A percentile compares a stretch with the other conserved stretches of the same genome.
These are phyloP conservation scores for Cryptoprocta ferox DNA, from an alignment of 2,797 vertebrate genomes.

Conservation along the genomic window DNA sequence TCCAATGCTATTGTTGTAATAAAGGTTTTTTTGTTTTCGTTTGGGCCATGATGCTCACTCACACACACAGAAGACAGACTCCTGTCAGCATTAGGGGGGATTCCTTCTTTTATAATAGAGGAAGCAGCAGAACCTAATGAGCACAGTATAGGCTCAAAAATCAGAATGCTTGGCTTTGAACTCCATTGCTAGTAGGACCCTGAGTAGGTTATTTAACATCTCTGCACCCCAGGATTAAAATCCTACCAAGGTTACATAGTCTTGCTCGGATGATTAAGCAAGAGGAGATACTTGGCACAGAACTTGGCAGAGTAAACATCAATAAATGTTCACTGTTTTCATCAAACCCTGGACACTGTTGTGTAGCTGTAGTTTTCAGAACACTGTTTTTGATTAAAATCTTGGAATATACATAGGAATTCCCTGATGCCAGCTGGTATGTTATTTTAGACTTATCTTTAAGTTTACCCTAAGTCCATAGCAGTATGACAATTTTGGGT, in stretches of 20 bases:
- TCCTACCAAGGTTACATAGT: background rate
- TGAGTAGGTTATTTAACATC: slow-evolving; percentile 36
- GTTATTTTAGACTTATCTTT: slow-evolving; percentile 31
- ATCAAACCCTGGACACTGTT: background rate
- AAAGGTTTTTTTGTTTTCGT: background rate
- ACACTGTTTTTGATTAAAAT: slow-evolving; percentile 33
- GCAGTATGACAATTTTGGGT: background rate
- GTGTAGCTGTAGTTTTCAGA: slow-evolving; percentile 19
- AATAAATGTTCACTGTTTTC: background rate
- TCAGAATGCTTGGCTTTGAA: background rate
- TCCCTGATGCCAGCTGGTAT: slow-evolving; percentile 27
- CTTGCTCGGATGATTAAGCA: slow-evolving; percentile 22
- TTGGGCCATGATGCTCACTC: background rate
- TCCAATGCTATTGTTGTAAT: background rate
- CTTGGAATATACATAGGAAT: background rate
- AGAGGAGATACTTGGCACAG: slow-evolving; percentile 14
- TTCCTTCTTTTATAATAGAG: background rate
- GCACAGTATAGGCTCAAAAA: background rate
- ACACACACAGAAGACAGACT: background rate
- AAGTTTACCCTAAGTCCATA: background rate
- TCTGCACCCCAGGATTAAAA: background rate
- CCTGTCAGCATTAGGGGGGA: background rate
- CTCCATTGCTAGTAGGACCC: background rate
- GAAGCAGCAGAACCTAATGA: background rate
- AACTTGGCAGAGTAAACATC: background rate